phyloP scores from a whole-genome alignment of 2,113 vertebrate genomes.

The Terrapene triunguis region DNA sequence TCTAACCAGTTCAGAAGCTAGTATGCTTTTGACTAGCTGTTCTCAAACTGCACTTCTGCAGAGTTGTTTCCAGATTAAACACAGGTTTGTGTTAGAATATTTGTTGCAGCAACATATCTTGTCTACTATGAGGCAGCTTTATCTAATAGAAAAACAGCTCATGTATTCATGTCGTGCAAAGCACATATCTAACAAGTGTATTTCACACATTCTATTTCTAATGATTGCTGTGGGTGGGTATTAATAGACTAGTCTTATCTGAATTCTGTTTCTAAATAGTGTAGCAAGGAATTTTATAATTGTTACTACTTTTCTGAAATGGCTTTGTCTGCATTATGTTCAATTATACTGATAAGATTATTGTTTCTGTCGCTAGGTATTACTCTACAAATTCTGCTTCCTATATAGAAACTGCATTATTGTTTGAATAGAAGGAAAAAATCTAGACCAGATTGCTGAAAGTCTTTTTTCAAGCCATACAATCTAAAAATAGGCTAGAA shows the following conservation, averaged over 20 bases:
- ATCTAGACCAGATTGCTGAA: not conserved
- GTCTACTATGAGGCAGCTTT: not conserved
- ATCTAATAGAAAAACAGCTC: not conserved
- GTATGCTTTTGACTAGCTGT: accelerated
- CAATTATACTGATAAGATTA: accelerated
- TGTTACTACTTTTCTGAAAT: not conserved
- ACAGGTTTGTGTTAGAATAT: accelerated
- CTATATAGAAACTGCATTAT: accelerated
- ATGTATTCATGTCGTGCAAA: not conserved
- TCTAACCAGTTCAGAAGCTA: not conserved
- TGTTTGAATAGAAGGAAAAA: accelerated
- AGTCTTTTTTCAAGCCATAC: not conserved
- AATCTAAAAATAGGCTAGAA: not conserved
- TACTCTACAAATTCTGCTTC: not conserved
- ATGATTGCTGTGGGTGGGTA: not conserved
- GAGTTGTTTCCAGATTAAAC: not conserved
- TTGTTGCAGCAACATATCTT: not conserved
- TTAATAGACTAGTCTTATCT: accelerated
- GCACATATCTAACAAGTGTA: not conserved
- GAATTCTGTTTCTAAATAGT: not conserved
- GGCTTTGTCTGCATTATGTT: not conserved
- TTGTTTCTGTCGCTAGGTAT: not conserved
- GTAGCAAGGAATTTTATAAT: not conserved
- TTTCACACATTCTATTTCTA: not conserved
- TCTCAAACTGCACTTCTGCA: accelerated